Evolutionary conservation across 2,797 vertebrate genomes (phyloP).

Genomic region (Uromys caudimaculatus): DNA sequence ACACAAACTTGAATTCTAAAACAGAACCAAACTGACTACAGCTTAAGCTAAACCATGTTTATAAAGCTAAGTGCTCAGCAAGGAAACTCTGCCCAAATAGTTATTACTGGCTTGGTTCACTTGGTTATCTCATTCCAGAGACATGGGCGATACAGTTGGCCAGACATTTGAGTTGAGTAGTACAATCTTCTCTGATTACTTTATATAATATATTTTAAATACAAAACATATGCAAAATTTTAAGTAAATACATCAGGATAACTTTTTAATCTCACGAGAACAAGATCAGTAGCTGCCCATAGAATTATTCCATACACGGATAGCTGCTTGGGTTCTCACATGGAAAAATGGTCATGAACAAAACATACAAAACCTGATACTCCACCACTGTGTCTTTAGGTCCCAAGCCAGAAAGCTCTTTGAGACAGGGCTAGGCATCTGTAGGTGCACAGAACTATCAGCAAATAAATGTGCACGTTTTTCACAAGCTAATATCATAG

Average conservation of each 20-base stretch:
- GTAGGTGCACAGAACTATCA: background rate
- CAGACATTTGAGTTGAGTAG: background rate
- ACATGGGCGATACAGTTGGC: background rate
- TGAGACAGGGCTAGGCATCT: background rate
- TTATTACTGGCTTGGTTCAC: background rate
- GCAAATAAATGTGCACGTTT: background rate
- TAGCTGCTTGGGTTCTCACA: background rate
- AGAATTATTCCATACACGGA: background rate
- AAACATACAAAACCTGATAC: background rate
- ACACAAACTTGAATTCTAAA: background rate
- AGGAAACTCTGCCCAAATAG: background rate
- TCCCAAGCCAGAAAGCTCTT: background rate
- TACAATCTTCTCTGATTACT: background rate
- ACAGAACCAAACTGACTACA: background rate
- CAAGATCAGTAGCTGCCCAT: background rate
- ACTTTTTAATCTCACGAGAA: background rate
- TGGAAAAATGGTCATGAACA: background rate
- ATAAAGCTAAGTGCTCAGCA: background rate
- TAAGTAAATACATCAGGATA: background rate
- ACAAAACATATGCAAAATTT: background rate
- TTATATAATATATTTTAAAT: conserved; percentile 31
- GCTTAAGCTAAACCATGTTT: background rate
- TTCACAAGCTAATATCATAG: background rate
- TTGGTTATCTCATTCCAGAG: conserved; percentile 12
- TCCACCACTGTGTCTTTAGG: background rate